A percentile compares a stretch with the other conserved stretches of the same genome.
These are phyloP conservation scores for Prunella strophiata DNA, from an alignment of 2,797 vertebrate species.

Conservation along the genomic window DNA sequence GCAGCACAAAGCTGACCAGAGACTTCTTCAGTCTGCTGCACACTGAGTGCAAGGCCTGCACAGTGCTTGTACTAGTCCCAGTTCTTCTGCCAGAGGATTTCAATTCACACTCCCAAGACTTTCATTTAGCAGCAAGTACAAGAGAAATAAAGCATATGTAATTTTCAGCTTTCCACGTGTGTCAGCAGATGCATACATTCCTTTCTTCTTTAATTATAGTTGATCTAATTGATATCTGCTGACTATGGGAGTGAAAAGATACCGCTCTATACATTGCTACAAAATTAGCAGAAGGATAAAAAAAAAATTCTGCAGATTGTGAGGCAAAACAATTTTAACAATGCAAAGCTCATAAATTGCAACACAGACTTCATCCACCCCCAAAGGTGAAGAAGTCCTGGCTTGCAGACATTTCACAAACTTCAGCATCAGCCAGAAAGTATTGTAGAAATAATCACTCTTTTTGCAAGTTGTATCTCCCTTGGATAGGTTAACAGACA, in stretches of 20 bases:
- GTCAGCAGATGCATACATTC: neutral
- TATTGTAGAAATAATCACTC: neutral
- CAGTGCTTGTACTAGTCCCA: fast-evolving
- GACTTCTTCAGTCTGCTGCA: neutral
- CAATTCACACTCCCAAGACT: neutral
- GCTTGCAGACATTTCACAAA: neutral
- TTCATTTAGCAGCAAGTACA: neutral
- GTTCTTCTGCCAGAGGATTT: neutral
- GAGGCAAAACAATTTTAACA: neutral
- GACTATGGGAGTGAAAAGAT: neutral
- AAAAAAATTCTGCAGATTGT: neutral
- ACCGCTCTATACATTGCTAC: neutral
- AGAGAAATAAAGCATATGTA: neutral
- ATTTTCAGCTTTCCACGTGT: neutral
- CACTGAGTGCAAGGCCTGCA: neutral
- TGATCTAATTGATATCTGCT: neutral
- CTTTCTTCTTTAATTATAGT: neutral
- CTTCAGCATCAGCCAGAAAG: neutral
- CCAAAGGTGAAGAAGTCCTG: neutral
- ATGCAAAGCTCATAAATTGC: neutral
- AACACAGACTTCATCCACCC: neutral
- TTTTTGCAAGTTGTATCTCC: neutral
- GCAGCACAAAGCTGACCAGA: neutral
- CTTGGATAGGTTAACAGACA: neutral
- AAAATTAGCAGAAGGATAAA: neutral